Conservation (phyloP, 2,113 vertebrate species). For the Eulacestoma nigropectus region DNA sequence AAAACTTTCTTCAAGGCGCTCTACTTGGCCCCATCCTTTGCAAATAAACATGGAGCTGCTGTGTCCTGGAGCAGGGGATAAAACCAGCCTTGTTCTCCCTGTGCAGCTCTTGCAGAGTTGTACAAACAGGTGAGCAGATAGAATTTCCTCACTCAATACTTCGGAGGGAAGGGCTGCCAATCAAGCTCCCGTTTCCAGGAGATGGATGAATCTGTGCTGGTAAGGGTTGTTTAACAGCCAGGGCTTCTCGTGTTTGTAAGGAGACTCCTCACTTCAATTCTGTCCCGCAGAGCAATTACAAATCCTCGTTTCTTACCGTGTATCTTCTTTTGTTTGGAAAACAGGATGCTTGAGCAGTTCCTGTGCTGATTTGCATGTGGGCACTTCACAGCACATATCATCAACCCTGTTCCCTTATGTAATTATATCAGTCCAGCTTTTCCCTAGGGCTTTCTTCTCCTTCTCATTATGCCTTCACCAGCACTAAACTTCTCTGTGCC, state of each 20-base stretch:
- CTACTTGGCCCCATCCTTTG: background rate
- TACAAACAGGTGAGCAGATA: background rate
- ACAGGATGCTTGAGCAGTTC: background rate
- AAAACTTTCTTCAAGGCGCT: background rate
- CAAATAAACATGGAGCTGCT: background rate
- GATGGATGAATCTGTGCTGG: background rate
- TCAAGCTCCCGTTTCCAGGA: background rate
- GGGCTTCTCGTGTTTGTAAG: background rate
- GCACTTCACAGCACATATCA: background rate
- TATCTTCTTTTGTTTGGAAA: background rate
- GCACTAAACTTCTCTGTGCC: background rate
- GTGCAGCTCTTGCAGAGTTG: background rate
- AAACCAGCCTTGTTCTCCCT: background rate
- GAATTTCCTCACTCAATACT: background rate
- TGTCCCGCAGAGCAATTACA: background rate
- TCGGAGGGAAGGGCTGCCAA: background rate
- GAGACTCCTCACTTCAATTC: background rate
- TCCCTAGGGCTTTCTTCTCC: background rate
- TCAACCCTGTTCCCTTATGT: background rate
- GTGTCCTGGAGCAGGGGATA: background rate
- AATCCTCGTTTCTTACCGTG: background rate
- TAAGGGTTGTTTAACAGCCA: background rate
- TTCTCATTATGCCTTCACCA: background rate
- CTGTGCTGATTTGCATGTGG: background rate
- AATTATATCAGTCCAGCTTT: background rate